phyloP scores from a whole-genome alignment of 2,888 invertebrate genomes.

The Drosophila prostipennis region DNA sequence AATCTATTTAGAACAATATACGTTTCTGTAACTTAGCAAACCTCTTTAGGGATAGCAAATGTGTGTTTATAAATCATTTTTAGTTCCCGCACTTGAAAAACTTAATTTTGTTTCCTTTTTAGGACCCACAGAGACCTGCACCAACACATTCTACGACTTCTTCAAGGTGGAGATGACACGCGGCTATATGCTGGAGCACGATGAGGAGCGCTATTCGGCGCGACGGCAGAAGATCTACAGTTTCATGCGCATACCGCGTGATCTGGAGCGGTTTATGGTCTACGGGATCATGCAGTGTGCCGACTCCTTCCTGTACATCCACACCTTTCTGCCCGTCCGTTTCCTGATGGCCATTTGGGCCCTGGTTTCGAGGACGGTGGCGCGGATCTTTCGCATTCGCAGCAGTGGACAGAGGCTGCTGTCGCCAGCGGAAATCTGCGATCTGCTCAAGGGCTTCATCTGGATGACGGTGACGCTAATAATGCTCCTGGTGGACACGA shows the following conservation, averaged over 20 bases:
- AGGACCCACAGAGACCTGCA: slow-evolving; percentile 50
- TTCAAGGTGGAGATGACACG: slow-evolving; percentile 94
- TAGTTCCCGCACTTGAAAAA: too few relatives aligned
- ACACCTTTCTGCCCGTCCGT: slow-evolving; percentile 97
- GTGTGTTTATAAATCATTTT: too few relatives aligned
- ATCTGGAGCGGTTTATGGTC: slow-evolving; percentile 95
- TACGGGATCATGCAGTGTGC: slow-evolving; percentile 98
- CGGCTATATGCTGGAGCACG: slow-evolving; percentile 97
- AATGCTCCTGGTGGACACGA: slow-evolving; percentile 97
- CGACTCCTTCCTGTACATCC: slow-evolving; percentile 98
- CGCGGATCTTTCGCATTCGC: slow-evolving; percentile 89
- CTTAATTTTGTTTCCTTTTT: not conserved
- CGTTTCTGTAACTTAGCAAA: too few relatives aligned
- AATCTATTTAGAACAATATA: too few relatives aligned
- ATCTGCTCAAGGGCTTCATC: slow-evolving; percentile 96
- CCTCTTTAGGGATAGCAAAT: too few relatives aligned
- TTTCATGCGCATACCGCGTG: slow-evolving; percentile 97
- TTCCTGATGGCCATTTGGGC: slow-evolving; percentile 95
- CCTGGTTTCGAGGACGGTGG: slow-evolving; percentile 89
- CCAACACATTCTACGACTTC: slow-evolving; percentile 86
- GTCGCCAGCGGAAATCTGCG: slow-evolving; percentile 97
- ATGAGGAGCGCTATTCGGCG: slow-evolving; percentile 97
- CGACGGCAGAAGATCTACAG: slow-evolving; percentile 98
- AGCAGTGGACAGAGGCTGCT: slow-evolving; percentile 86
- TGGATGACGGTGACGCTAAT: slow-evolving; percentile 91